Base-by-base conservation (phyloP, 2,888 invertebrate genomes). In the Pegoplata infirma region DNA sequence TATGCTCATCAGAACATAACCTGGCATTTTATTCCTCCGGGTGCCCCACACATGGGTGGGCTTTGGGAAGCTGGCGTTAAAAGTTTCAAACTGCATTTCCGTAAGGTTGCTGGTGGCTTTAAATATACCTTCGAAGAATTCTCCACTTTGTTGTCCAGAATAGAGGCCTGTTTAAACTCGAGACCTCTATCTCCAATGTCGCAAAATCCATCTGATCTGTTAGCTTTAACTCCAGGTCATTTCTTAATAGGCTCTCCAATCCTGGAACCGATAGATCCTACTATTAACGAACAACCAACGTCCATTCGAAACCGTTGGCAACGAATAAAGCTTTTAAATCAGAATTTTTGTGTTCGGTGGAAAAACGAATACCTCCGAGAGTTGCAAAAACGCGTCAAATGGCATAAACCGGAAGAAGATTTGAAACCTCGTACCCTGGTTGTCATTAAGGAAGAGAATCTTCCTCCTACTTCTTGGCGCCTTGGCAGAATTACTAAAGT, bases 391-490 rank as follows among this genome's bases (percentile, higher is more conserved):
- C 47, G 56, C 3, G 23, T 25, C 6, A 72, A 72, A 1, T 55
- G 55, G 32, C 8, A 46, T 28, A 28, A 19, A 6, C 19, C 44
- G 1, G 25, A 55, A 6, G n/a, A 25, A 1, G 55, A 55, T 5
- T 0, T 67, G 1, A 12, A 55, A 3, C 28, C 44, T n/a, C 16
- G 3, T 3, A 5, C 17, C 3, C n/a, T 67, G 3, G 66, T 46
- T 4, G 47, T 61, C 44, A n/a, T n/a, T n/a, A n/a, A n/a, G n/a
- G n/a, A n/a, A n/a, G n/a, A n/a, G n/a, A n/a, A n/a, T n/a, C n/a
- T 59, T 1, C 69, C 69, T 12, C 71, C 71, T 1, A 72, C 63
- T 49, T 47, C 14, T n/a, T 64, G 72, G 72, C 56, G 56, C 0
- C 25, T 72, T 2, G 63, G 56, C 3, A 46, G 64, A 47, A 36